Percentiles rank a stretch among this genome's conserved stretches.
phyloP scores from a whole-genome alignment of 64 coral and sea anemone species.

The Astreopora myriophthalma region DNA sequence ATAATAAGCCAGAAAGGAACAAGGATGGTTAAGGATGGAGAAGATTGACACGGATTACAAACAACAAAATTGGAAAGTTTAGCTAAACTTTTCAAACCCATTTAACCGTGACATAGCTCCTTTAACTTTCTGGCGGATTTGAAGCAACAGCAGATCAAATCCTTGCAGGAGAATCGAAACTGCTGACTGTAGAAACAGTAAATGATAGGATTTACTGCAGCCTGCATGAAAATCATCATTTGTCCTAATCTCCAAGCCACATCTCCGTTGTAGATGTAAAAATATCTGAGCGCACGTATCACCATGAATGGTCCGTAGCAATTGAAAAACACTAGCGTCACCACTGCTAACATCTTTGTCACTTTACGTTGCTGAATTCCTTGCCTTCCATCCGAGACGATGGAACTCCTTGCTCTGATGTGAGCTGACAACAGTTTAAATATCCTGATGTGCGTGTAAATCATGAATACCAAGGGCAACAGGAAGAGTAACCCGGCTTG shows the following conservation, averaged over 20 bases:
- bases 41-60: too few species aligned
- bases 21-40: too few species aligned
- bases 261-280: neutral
- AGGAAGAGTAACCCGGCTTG: slow-evolving; percentile 75
- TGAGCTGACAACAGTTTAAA: slow-evolving; percentile 57
- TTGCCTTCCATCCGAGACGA: too few species aligned
- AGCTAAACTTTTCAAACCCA: too few species aligned
- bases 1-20: too few species aligned
- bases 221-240: neutral
- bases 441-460: slow-evolving; percentile 61
- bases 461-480: slow-evolving; percentile 60
- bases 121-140: neutral
- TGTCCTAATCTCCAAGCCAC: neutral
- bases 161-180: slow-evolving; percentile 39
- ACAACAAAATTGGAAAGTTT: too few species aligned
- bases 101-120: too few species aligned
- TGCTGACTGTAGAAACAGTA: slow-evolving; percentile 36
- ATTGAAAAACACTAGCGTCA: neutral
- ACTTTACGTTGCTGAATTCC: slow-evolving; percentile 13
- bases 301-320: neutral
- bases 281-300: neutral
- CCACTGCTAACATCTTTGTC: neutral
- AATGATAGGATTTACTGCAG: slow-evolving; percentile 14
- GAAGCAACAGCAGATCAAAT: slow-evolving; percentile 31
- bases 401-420: neutral